Evolutionary conservation across 2,888 invertebrate genomes (phyloP), one percentile per base, ranked within the genome.

Genomic region (Andrena fulva): DNA sequence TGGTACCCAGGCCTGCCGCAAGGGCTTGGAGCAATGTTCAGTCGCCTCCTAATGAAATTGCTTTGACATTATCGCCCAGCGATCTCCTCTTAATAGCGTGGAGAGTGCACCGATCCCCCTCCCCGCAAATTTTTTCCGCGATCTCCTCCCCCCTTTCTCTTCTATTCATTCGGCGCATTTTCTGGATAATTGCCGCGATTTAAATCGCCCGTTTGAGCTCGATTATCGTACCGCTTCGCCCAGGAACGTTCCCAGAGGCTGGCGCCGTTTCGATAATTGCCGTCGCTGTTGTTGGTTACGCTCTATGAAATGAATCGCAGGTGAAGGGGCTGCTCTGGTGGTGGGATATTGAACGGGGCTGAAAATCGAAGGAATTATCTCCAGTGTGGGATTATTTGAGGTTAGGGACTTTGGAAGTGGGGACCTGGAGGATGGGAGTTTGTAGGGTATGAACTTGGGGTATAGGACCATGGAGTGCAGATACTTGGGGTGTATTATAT

Each of bases 181-280:
- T 24, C n/a, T 35, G 54, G 29, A 12, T 64, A 72, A 72, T 72
- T 64, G 54, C 35, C 16, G 54, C 29, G 33, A 56, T 59, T 59
- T 42, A 20, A 48, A 63, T 62, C 42, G 16, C 42, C 2, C 62
- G 52, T 10, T 54, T 33, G 7, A 27, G 31, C 54, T 27, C 42
- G 52, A 68, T 54, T 29, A 56, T 31, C 48, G 33, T 2, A 6
- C n/a, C 27, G 64, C 8, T 6, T 10, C 24, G 10, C 0, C 24
- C 29, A 29, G 6, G 10, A 69, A 35, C 33, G 27, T 59, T 59
- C 56, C 27, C 67, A 52, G 12, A 31, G 52, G 29, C 31, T 33
- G 16, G 59, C n/a, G 63, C 20, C 33, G 24, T 70, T 42, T 69
- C 63, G 56, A 64, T 76, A 76, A 76, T 76, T 70, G 70, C 33